phyloP scores from a whole-genome alignment of 2,888 invertebrate species.

The Dasypogon diadema region DNA sequence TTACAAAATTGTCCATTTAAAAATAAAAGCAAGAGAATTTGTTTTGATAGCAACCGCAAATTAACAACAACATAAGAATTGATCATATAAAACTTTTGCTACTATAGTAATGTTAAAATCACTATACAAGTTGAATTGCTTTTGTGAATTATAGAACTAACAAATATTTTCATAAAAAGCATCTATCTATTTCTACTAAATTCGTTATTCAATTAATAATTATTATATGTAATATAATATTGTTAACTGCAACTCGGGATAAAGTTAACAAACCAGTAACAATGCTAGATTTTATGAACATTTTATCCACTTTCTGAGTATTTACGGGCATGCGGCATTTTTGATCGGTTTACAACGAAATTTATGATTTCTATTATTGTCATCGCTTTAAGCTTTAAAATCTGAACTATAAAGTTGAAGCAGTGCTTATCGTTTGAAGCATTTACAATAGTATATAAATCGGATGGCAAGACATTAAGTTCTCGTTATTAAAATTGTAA shows the following conservation, averaged over 20 bases:
- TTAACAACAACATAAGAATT: too few species aligned
- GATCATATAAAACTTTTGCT: too few species aligned
- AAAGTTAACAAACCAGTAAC: slow-evolving; percentile 4
- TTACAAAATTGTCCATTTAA: too few species aligned
- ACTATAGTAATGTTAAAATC: too few species aligned
- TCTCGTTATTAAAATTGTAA: neutral
- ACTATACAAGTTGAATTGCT: too few species aligned
- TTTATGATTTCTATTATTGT: slow-evolving; percentile 39
- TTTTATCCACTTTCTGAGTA: neutral
- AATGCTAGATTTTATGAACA: neutral
- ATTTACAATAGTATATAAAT: neutral
- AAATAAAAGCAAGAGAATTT: too few species aligned
- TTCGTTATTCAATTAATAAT: slow-evolving; percentile 28
- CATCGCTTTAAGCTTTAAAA: slow-evolving; percentile 28
- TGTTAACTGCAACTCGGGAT: slow-evolving; percentile 36
- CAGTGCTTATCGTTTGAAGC: slow-evolving; percentile 8
- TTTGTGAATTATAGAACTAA: too few species aligned
- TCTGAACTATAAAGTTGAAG: slow-evolving; percentile 14
- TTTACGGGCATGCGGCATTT: neutral
- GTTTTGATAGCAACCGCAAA: too few species aligned
- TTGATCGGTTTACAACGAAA: slow-evolving; percentile 4
- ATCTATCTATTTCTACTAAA: slow-evolving; percentile 31
- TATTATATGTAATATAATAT: slow-evolving; percentile 26
- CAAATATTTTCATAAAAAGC: slow-evolving; percentile 13
- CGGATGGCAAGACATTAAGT: neutral